Conservation (phyloP, 2,888 invertebrate genomes). For the Slavum lentiscoides region DNA sequence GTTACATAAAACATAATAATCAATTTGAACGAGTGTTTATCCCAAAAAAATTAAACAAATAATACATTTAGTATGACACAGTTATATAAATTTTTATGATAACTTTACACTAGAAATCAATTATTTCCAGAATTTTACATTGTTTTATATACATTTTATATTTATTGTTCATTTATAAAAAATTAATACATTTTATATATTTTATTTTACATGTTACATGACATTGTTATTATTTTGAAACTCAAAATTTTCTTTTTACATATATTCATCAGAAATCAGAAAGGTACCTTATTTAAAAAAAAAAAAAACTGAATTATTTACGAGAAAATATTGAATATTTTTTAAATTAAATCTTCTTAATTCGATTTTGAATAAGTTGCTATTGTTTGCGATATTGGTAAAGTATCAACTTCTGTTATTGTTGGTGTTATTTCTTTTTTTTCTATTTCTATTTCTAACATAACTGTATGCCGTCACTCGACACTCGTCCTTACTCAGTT, state of each 20-base stretch:
- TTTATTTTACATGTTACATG: background rate
- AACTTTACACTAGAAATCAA: background rate
- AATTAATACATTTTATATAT: background rate
- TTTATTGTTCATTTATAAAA: constrained; percentile 5
- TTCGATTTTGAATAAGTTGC: constrained; percentile 14
- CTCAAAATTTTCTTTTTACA: constrained; percentile 11
- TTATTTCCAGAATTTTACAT: background rate
- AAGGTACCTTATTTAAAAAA: background rate
- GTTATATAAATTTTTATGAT: background rate
- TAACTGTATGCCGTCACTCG: constrained; percentile 16
- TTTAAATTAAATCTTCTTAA: constrained; percentile 10
- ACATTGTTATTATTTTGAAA: background rate
- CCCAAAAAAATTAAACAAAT: background rate
- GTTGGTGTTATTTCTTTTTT: constrained; percentile 8
- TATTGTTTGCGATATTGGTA: constrained; percentile 11
- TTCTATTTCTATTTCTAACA: constrained; percentile 12
- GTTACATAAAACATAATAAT: background rate
- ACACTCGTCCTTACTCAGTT: background rate
- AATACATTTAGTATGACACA: constrained; percentile 7
- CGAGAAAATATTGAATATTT: constrained; percentile 21
- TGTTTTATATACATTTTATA: background rate
- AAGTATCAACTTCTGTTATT: constrained; percentile 22
- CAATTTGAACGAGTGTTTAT: constrained; percentile 12
- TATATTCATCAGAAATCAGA: constrained; percentile 1
- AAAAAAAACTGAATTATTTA: constrained; percentile 21